Evolutionary conservation across 2,113 vertebrate genomes (phyloP), one percentile per base, ranked within the genome.

Genomic region (Morone chrysops): DNA sequence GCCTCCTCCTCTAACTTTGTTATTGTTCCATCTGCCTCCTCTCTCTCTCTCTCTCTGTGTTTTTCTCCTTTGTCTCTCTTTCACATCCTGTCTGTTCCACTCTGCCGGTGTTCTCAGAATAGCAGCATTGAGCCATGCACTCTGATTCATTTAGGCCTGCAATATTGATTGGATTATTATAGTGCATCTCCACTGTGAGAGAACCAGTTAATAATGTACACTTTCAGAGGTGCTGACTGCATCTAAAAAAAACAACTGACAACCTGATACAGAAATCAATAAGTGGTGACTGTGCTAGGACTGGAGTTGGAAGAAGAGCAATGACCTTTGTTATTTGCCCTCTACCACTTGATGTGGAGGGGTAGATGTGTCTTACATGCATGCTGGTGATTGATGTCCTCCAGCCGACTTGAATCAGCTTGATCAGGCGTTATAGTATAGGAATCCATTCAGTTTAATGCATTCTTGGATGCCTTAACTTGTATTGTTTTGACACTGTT

Each of bases 111-210:
- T 71, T 89, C 89, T 90, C 86, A 90, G 81, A 89, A 91, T 90
- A 90, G 90, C 90, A 72, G 31, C 80, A 87, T 89, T 79, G 78
- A 89, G 82, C 83, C 72, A 51, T 87, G 76, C 79, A 54, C 62
- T 74, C 87, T 78, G 86, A 88, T 93, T 94, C 90, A 87, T 91
- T 90, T 90, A 89, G 71, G 81, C 50, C 73, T 70, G 47, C 88
- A 14, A 53, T 94, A 95, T 93, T 92, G 93, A 94, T 95, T 89
- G 51, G 81, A 78, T 93, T 92, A 88, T 91, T 91, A 85, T 89
- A 81, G 90, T 78, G 85, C 78, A 78, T 87, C 87, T 87, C 75
- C 75, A 63, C 75, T 78, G 73, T 72, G 72, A 88, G 79, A 82
- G 70, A 86, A 84, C 71, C 63, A 63, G 82, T 86, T 91, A 74